phyloP scores from a whole-genome alignment of 2,113 vertebrate species.

The Sinocyclocheilus grahami region DNA sequence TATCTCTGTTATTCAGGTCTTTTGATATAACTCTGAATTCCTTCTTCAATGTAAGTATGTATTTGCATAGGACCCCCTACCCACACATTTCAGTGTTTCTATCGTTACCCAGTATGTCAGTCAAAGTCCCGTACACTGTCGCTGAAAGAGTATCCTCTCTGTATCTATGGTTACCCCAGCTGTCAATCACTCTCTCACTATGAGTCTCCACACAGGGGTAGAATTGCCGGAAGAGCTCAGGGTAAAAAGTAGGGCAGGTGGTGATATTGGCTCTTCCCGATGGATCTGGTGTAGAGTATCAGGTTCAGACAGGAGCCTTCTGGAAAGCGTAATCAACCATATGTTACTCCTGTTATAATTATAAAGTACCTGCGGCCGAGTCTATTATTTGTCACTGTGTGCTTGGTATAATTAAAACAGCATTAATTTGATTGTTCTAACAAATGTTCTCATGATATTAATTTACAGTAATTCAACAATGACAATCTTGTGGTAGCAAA shows the following conservation, averaged over 20 bases:
- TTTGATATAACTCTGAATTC: background rate
- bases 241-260: constrained; percentile 20
- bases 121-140: background rate
- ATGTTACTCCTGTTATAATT: constrained; percentile 10
- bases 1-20: background rate
- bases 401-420: background rate
- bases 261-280: background rate
- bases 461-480: background rate
- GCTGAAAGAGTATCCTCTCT: constrained; percentile 24
- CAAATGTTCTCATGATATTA: background rate
- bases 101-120: background rate
- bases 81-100: background rate
- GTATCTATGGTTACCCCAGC: constrained; percentile 28
- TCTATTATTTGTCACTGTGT: background rate
- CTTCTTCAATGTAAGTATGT: background rate
- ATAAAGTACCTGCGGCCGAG: background rate
- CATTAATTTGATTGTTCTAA: background rate
- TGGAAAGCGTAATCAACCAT: constrained; percentile 24
- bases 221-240: constrained; percentile 25
- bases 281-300: constrained; percentile 34
- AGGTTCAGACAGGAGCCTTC: constrained; percentile 12
- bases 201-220: constrained; percentile 21
- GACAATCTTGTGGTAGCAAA: background rate
- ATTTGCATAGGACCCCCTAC: constrained; percentile 17
- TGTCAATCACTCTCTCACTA: background rate